Percentiles rank a stretch among this genome's conserved stretches.
Evolutionary conservation across 2,797 vertebrate genomes (phyloP).

Genomic region (Tympanoctomys barrerae): DNA sequence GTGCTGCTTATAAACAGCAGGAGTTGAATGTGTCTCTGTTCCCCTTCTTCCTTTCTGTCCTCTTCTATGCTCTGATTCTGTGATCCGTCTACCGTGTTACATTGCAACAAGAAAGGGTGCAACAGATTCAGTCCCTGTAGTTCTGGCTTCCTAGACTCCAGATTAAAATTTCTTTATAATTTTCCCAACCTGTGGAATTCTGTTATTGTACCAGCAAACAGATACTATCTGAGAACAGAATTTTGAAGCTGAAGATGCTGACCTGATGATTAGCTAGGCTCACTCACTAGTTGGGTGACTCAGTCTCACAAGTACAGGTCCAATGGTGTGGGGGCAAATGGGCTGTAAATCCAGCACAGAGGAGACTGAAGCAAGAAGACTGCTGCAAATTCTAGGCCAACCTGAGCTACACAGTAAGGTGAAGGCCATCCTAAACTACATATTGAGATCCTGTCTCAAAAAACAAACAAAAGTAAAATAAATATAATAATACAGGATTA

Average conservation of each 20-base stretch:
- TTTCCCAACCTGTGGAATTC: neutral
- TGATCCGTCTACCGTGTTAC: neutral
- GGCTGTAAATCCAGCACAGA: neutral
- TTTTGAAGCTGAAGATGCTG: neutral
- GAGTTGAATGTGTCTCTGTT: too few species aligned
- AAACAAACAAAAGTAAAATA: neutral
- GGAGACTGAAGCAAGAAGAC: neutral
- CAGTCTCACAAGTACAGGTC: neutral
- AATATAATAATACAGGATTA: neutral
- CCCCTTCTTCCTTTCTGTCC: neutral
- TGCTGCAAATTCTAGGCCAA: neutral
- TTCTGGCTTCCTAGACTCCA: neutral
- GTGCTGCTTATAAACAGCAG: neutral
- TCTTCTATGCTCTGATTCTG: neutral
- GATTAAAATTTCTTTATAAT: neutral
- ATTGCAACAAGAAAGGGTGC: neutral
- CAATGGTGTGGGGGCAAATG: neutral
- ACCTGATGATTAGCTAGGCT: neutral
- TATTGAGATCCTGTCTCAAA: neutral
- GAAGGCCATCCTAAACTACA: neutral
- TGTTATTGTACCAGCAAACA: neutral
- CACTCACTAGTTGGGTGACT: conserved; percentile 22
- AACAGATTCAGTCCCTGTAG: neutral
- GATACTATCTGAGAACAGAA: conserved; percentile 6
- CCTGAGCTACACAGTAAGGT: neutral